These are phyloP conservation scores for Siphonodentalium dalli DNA, from an alignment of 2,888 invertebrate species.

Conservation along the genomic window DNA sequence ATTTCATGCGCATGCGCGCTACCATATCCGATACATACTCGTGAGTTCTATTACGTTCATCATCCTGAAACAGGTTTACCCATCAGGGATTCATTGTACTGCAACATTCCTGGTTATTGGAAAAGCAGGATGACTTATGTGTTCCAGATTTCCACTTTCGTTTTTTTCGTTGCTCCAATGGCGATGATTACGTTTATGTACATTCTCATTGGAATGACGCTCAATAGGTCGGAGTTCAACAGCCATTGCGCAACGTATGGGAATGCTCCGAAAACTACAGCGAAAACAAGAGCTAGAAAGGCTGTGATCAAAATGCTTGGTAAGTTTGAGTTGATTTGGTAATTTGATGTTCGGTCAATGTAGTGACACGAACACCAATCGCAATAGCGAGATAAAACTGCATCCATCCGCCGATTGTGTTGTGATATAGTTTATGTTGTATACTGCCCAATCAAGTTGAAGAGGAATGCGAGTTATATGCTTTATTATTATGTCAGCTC, in stretches of 20 bases:
- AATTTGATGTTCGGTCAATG: too few species aligned
- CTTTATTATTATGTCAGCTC: too few species aligned
- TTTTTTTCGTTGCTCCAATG: constrained; percentile 82
- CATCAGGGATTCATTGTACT: constrained; percentile 48
- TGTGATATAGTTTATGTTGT: too few species aligned
- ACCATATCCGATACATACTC: constrained; percentile 55
- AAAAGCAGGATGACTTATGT: constrained; percentile 64
- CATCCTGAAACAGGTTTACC: constrained; percentile 38
- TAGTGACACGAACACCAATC: too few species aligned
- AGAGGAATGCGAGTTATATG: too few species aligned
- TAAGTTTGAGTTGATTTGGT: too few species aligned
- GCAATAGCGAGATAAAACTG: too few species aligned
- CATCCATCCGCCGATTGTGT: too few species aligned
- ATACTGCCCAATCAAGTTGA: too few species aligned
- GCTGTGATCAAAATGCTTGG: constrained; percentile 61
- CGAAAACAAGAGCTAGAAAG: constrained; percentile 33
- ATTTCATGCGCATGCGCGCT: constrained; percentile 76
- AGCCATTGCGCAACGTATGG: neutral
- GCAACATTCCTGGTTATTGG: constrained; percentile 50
- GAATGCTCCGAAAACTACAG: neutral
- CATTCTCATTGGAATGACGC: constrained; percentile 57
- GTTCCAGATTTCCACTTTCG: constrained; percentile 80
- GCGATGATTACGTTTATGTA: constrained; percentile 81
- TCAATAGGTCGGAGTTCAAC: constrained; percentile 38
- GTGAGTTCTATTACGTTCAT: constrained; percentile 43